Conservation (phyloP, 2,888 invertebrate species). For the Odontocolon sp. region DNA sequence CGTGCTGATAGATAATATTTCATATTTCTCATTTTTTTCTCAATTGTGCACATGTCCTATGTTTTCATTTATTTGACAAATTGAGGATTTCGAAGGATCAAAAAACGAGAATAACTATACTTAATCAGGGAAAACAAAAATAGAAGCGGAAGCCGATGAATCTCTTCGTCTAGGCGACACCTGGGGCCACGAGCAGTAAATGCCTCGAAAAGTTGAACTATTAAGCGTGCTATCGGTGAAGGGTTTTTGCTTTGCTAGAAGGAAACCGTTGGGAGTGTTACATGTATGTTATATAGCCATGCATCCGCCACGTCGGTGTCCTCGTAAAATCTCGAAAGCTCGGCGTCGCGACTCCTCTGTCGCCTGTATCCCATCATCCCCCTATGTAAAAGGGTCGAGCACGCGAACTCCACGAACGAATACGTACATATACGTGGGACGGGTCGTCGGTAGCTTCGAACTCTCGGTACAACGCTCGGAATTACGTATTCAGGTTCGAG, state of each 20-base stretch:
- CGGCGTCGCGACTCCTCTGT: no score
- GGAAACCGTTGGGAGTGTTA: no score
- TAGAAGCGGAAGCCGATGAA: not conserved
- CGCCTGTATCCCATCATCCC: no score
- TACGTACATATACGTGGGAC: not conserved
- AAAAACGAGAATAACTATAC: not conserved
- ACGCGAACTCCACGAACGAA: not conserved
- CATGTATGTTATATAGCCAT: no score
- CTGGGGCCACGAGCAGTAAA: not conserved
- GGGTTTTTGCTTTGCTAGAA: no score
- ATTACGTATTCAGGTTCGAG: slow-evolving; percentile 55
- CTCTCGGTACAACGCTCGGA: slow-evolving; percentile 27
- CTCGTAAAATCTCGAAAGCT: slow-evolving; percentile 23
- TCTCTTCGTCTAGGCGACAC: not conserved
- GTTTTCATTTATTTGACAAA: no score
- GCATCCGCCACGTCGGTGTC: not conserved
- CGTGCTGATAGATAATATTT: no score
- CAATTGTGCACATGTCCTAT: no score
- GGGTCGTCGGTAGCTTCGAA: not conserved
- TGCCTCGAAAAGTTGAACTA: slow-evolving; percentile 8
- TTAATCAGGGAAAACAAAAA: not conserved
- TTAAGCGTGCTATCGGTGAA: slow-evolving; percentile 9
- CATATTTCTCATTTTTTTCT: no score
- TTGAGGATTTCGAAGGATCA: not conserved
- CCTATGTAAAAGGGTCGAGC: not conserved